A percentile compares a stretch with the other conserved stretches of the same genome.
Conservation (phyloP, 2,113 vertebrate genomes). For the Peucedramus taeniatus region DNA sequence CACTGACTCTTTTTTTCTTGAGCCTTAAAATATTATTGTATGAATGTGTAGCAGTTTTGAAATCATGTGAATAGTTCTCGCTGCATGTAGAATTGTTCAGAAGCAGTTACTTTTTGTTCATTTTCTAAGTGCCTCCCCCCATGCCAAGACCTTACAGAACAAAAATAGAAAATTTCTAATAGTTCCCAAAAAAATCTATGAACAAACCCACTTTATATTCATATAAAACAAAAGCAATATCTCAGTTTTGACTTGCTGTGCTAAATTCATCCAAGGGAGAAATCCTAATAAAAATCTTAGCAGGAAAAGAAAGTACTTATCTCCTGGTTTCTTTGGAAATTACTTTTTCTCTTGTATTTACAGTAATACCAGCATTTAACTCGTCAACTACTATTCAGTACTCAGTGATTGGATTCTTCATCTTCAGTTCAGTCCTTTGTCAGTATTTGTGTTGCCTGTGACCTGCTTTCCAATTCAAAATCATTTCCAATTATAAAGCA, state of each 20-base stretch:
- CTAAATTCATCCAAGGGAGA: background rate
- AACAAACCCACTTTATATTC: background rate
- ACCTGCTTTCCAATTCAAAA: background rate
- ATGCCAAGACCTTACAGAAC: background rate
- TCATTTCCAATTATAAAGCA: background rate
- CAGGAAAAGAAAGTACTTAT: background rate
- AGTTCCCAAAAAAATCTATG: background rate
- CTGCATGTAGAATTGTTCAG: background rate
- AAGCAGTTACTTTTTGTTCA: background rate
- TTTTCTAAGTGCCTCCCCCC: background rate
- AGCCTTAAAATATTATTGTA: background rate
- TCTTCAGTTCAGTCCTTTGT: background rate
- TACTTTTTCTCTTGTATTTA: background rate
- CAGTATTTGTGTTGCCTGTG: background rate
- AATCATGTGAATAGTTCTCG: background rate
- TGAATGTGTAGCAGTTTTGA: background rate
- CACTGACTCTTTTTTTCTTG: background rate
- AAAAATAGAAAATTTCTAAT: background rate
- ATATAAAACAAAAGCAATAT: background rate
- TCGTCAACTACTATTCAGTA: background rate
- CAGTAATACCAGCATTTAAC: background rate
- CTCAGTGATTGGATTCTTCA: background rate
- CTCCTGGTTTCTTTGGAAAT: background rate
- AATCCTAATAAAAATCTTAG: conserved; percentile 20
- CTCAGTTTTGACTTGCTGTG: background rate